A percentile compares a stretch with the other conserved stretches of the same genome.
Conservation (phyloP, 2,797 vertebrate species). For the Cossypha heuglini region DNA sequence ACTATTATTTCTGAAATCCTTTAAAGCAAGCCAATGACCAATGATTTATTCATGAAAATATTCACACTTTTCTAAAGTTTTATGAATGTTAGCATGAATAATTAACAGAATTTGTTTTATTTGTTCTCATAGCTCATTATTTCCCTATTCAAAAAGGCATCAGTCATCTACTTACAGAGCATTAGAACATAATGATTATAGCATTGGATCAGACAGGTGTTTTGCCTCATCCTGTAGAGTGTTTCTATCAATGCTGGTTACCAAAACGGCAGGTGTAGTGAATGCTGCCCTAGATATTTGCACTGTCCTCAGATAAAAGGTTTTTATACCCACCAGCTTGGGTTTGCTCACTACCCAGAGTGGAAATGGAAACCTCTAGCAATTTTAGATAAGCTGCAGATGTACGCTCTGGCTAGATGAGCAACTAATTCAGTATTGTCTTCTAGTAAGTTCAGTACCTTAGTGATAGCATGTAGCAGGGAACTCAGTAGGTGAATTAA, state of each 20-base stretch:
- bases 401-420: neutral
- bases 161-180: neutral
- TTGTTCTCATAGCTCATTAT: slow-evolving; percentile 13
- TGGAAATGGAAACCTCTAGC: neutral
- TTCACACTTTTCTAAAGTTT: neutral
- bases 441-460: neutral
- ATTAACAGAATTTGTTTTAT: neutral
- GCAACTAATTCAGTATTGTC: neutral
- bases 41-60: slow-evolving; percentile 53
- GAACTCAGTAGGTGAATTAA: neutral
- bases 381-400: neutral
- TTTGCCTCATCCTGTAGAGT: neutral
- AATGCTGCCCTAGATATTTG: neutral
- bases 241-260: neutral
- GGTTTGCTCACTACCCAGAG: neutral
- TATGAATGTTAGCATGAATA: neutral
- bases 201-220: neutral
- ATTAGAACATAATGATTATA: neutral
- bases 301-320: neutral
- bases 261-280: neutral
- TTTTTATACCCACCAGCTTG: neutral
- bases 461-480: neutral
- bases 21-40: neutral
- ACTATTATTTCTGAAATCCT: neutral
- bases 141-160: neutral